Conservation (phyloP, 2,113 vertebrate genomes). For the Diphyllodes magnificus region DNA sequence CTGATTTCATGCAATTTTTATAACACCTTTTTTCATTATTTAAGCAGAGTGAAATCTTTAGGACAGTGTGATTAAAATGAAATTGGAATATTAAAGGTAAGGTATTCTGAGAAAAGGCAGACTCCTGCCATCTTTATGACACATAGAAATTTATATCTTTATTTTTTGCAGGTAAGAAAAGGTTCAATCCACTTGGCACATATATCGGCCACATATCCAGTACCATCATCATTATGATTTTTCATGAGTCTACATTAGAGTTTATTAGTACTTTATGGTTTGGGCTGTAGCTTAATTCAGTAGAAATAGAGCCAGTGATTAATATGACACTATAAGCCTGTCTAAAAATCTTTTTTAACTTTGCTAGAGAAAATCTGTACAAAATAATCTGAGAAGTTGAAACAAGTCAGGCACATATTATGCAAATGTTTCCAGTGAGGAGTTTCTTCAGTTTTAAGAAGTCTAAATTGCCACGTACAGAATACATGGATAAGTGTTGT, state of each 20-base stretch:
- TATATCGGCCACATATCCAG: background rate
- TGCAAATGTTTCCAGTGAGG: background rate
- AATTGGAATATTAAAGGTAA: slow-evolving; percentile 67
- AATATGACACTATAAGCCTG: background rate
- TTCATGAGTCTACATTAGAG: background rate
- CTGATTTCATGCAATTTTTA: slow-evolving; percentile 76
- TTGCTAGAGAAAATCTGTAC: slow-evolving; percentile 16
- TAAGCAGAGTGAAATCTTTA: slow-evolving; percentile 72
- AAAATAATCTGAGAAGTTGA: background rate
- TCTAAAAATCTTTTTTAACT: slow-evolving; percentile 15
- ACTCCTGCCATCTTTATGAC: background rate
- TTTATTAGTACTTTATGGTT: slow-evolving; percentile 29
- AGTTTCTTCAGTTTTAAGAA: slow-evolving; percentile 20
- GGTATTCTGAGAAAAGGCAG: slow-evolving; percentile 49
- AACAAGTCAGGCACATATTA: background rate
- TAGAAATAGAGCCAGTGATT: slow-evolving; percentile 37
- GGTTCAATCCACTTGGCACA: background rate
- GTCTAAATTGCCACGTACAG: background rate
- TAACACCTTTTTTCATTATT: slow-evolving; percentile 76
- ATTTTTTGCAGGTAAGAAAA: background rate
- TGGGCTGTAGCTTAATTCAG: slow-evolving; percentile 5
- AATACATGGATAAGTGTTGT: slow-evolving; percentile 11
- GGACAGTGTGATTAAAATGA: slow-evolving; percentile 72
- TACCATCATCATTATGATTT: background rate
- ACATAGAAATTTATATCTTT: slow-evolving; percentile 7